Conservation (phyloP, 2,888 invertebrate species). For the Willowsia nigromaculata region DNA sequence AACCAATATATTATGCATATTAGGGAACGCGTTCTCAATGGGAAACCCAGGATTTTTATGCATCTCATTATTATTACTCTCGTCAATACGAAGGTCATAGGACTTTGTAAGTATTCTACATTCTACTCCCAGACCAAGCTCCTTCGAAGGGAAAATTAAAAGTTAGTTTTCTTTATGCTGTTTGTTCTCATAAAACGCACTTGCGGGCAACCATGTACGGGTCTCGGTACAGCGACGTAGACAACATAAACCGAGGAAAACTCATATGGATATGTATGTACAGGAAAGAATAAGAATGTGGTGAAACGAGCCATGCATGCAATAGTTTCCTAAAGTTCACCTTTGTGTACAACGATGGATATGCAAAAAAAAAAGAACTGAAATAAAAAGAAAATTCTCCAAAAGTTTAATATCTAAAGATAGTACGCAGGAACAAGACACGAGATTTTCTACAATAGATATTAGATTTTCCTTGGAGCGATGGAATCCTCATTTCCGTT, state of each 20-base stretch:
- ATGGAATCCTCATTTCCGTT: conserved; percentile 63
- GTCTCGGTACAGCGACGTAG: too few relatives aligned
- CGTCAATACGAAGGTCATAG: not conserved
- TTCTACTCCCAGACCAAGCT: not conserved
- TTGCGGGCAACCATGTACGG: too few relatives aligned
- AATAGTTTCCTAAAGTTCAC: not conserved
- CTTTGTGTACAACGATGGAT: not conserved
- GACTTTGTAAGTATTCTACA: not conserved
- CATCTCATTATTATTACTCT: not conserved
- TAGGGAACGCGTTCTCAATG: not conserved
- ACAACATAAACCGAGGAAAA: too few relatives aligned
- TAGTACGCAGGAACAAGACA: not conserved
- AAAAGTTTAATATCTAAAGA: not conserved
- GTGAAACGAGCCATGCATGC: conserved; percentile 27
- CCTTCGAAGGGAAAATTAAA: conserved; percentile 1
- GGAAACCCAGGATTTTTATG: not conserved
- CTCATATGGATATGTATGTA: too few relatives aligned
- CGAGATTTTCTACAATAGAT: conserved; percentile 55
- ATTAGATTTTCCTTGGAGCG: conserved; percentile 61
- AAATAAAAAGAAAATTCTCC: not conserved
- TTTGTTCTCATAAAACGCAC: not conserved
- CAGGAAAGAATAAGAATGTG: not conserved
- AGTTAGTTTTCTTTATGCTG: not conserved
- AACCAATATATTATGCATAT: conserved; percentile 12
- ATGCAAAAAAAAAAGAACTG: not conserved